These are phyloP conservation scores for Halictus rubicundus DNA, from an alignment of 1,140 invertebrate genomes.

Conservation along the genomic window DNA sequence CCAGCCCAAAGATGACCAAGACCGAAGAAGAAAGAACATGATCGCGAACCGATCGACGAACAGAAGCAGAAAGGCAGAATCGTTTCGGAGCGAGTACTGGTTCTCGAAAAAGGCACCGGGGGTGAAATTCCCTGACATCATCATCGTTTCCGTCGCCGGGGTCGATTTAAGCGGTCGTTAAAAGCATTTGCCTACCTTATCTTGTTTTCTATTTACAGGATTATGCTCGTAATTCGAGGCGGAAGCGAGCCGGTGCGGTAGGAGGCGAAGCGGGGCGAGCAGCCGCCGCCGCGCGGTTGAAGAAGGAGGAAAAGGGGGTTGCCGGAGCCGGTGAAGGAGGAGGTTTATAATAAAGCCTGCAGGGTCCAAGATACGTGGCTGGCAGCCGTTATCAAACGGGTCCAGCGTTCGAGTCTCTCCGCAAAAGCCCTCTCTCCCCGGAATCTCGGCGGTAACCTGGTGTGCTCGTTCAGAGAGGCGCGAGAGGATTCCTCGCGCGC, in stretches of 20 bases:
- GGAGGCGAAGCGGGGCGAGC: not conserved
- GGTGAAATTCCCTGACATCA: conserved; percentile 32
- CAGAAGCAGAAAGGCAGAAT: too few species aligned
- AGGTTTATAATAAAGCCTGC: conserved; percentile 74
- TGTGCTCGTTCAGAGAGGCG: conserved; percentile 36
- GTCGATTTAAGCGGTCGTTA: conserved; percentile 41
- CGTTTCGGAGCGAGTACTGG: too few species aligned
- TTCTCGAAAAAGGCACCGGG: conserved; percentile 34
- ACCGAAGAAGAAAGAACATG: too few species aligned
- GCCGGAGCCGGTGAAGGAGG: conserved; percentile 43
- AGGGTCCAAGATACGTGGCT: conserved; percentile 71
- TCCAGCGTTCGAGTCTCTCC: conserved; percentile 73
- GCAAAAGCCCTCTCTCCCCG: conserved; percentile 68
- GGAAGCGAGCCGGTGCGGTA: not conserved
- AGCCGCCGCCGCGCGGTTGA: not conserved
- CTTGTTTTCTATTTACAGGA: conserved; percentile 63
- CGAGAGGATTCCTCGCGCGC: conserved; percentile 16
- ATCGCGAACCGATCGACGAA: too few species aligned
- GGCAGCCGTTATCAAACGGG: conserved; percentile 71
- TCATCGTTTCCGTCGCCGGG: conserved; percentile 26
- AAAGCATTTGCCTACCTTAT: conserved; percentile 53
- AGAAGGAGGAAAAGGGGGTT: too few species aligned
- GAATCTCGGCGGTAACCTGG: conserved; percentile 53
- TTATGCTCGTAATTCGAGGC: conserved; percentile 56
- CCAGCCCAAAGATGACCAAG: too few species aligned